Evolutionary conservation across 2,888 invertebrate genomes (phyloP).

Genomic region (Saturnia pavonia): DNA sequence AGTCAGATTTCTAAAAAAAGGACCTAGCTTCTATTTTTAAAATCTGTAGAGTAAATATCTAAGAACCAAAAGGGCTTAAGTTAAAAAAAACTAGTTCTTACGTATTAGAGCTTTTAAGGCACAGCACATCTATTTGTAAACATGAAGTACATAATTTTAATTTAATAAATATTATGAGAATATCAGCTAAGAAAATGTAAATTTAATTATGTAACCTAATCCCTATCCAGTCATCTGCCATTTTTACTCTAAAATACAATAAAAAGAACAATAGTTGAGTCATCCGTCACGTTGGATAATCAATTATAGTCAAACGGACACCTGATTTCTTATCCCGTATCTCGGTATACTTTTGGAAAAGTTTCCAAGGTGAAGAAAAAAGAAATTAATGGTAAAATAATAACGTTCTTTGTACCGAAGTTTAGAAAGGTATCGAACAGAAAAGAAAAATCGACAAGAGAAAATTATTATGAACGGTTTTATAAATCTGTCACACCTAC

Average conservation of each 20-base stretch:
- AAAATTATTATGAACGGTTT: constrained; percentile 8
- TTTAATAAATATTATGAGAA: not conserved
- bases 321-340: constrained; percentile 10
- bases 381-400: constrained; percentile 8
- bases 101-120: not conserved
- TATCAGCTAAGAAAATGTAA: not conserved
- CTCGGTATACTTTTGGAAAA: not conserved
- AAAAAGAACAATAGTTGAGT: constrained; percentile 13
- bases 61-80: not conserved
- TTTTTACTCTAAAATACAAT: constrained; percentile 1
- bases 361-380: constrained; percentile 10
- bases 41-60: not conserved
- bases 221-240: not conserved
- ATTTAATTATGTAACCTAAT: not conserved
- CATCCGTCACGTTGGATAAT: constrained; percentile 10
- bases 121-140: not conserved
- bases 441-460: constrained; percentile 14
- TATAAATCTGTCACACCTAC: constrained; percentile 12
- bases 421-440: not conserved
- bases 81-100: not conserved
- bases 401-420: not conserved
- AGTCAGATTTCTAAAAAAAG: too few relatives aligned
- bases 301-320: constrained; percentile 11
- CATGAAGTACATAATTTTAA: not conserved
- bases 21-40: too few relatives aligned